phyloP scores from a whole-genome alignment of 2,888 invertebrate species.

The Habroteleia sp. region DNA sequence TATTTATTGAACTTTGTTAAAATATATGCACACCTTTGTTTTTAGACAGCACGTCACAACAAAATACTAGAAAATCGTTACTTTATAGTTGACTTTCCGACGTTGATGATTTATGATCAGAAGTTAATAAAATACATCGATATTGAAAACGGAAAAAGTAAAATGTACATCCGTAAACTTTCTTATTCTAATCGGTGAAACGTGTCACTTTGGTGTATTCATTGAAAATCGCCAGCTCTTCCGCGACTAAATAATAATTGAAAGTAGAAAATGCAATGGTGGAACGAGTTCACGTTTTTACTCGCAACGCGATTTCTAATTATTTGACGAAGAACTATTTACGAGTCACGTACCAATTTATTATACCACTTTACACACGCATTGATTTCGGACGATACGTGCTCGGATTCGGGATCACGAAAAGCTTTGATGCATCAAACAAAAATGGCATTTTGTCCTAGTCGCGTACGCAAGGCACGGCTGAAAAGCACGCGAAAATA shows the following conservation, averaged over 20 bases:
- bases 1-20: too few species aligned
- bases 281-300: conserved; percentile 64
- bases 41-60: too few species aligned
- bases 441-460: too few species aligned
- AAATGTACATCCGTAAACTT: conserved; percentile 56
- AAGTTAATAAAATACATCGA: conserved; percentile 32
- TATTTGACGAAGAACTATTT: conserved; percentile 59
- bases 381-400: conserved; percentile 37
- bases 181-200: conserved; percentile 64
- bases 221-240: conserved; percentile 64
- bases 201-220: conserved; percentile 64
- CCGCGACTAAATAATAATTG: conserved; percentile 65
- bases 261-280: conserved; percentile 65
- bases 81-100: too few species aligned
- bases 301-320: conserved; percentile 63
- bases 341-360: conserved; percentile 58
- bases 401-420: conserved; percentile 2
- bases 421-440: neutral
- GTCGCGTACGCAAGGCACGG: too few species aligned
- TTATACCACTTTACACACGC: conserved; percentile 45
- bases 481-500: too few species aligned
- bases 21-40: too few species aligned
- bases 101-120: conserved; percentile 24
- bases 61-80: too few species aligned
- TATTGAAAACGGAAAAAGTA: conserved; percentile 50